phyloP scores from a whole-genome alignment of 35 echinoderm and acorn worm species.

The Amphiura filiformis region DNA sequence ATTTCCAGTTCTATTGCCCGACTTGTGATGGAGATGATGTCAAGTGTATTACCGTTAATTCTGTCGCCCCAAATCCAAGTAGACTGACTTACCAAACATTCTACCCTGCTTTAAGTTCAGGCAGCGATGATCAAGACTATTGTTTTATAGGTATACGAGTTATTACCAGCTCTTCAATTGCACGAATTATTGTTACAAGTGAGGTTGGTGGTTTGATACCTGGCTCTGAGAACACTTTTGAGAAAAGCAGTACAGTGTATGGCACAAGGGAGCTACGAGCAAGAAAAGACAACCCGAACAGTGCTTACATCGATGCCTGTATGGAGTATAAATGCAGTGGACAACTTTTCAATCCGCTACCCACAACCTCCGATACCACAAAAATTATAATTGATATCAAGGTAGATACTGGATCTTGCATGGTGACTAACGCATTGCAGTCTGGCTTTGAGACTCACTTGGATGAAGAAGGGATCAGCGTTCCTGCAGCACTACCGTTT shows the following conservation, averaged over 20 bases:
- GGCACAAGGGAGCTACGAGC: background rate
- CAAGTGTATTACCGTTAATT: background rate
- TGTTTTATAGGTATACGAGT: background rate
- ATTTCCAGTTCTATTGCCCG: background rate
- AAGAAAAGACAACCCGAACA: background rate
- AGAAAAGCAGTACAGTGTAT: background rate
- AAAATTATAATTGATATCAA: too few species aligned
- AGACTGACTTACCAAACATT: background rate
- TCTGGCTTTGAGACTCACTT: too few species aligned
- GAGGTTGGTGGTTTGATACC: too few species aligned
- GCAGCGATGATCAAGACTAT: background rate
- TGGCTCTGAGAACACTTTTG: background rate
- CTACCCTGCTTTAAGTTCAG: background rate
- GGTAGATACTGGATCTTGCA: too few species aligned
- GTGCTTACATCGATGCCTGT: background rate
- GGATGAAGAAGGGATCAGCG: too few species aligned
- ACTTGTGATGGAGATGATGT: background rate
- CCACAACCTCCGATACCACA: too few species aligned
- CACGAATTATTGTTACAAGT: background rate
- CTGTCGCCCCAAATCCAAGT: background rate
- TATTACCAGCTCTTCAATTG: background rate
- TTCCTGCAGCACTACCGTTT: too few species aligned
- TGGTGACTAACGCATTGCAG: too few species aligned
- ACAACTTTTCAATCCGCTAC: too few species aligned
- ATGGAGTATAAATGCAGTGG: conserved; percentile 1